phyloP scores from a whole-genome alignment of 1,140 invertebrate species.

The Meloidogyne floridensis region DNA sequence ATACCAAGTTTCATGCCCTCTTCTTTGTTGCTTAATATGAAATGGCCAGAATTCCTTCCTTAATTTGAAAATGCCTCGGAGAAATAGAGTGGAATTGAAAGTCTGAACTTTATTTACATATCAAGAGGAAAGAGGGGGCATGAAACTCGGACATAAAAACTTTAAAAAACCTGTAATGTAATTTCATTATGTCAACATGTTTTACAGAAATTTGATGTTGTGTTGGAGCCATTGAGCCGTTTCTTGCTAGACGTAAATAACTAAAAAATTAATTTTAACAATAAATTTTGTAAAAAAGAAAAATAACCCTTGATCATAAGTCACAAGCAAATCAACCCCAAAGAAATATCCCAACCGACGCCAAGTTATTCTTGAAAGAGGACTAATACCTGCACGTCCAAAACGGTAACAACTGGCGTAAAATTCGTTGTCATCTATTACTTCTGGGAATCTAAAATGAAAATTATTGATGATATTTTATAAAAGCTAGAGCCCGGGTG shows the following conservation, averaged over 20 bases:
- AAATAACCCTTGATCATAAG: constrained; percentile 26
- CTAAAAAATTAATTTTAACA: too few species aligned
- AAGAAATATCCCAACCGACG: constrained; percentile 31
- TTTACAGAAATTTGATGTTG: constrained; percentile 23
- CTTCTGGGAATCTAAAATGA: neutral
- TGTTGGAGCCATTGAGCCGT: constrained; percentile 7
- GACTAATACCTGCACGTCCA: neutral
- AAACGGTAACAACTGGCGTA: neutral
- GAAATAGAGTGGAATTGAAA: too few species aligned
- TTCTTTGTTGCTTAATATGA: too few species aligned
- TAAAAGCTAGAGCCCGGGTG: too few species aligned
- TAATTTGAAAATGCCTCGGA: too few species aligned
- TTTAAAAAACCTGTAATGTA: constrained; percentile 24
- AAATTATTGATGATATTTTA: too few species aligned
- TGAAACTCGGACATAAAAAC: too few species aligned
- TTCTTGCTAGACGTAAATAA: constrained; percentile 11
- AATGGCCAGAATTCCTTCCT: too few species aligned
- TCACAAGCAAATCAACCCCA: constrained; percentile 33
- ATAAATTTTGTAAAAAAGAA: neutral
- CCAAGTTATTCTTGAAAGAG: constrained; percentile 20
- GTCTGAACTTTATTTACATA: too few species aligned
- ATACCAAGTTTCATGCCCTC: too few species aligned
- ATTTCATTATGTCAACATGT: neutral
- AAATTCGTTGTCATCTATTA: neutral
- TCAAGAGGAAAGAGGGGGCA: too few species aligned